Evolutionary conservation across 2,888 invertebrate genomes (phyloP).

Genomic region (Troides oblongomaculatus): DNA sequence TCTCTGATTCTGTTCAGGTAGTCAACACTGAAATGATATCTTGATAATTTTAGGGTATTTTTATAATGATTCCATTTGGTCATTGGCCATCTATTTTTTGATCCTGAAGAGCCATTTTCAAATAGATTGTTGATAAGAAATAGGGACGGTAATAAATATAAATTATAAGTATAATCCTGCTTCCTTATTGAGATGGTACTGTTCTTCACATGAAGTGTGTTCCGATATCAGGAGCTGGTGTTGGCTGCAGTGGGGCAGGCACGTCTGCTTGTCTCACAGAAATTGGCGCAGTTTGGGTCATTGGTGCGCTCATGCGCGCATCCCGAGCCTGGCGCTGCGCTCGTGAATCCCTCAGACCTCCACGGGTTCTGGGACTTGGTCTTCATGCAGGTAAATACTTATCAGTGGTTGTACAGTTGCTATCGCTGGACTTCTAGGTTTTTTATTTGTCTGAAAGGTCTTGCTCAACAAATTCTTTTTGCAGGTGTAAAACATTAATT

Average conservation of each 20-base stretch:
- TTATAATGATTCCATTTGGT: no score
- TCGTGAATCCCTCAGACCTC: constrained; percentile 84
- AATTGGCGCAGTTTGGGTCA: constrained; percentile 86
- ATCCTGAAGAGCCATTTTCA: no score
- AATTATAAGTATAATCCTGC: background rate
- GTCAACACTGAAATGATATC: background rate
- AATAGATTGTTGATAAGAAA: no score
- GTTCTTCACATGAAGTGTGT: background rate
- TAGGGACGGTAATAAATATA: no score
- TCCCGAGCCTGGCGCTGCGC: constrained; percentile 64
- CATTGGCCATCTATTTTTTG: no score
- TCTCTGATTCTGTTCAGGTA: constrained; percentile 77
- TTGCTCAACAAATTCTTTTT: no score
- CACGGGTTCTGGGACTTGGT: constrained; percentile 95
- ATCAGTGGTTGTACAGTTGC: no score
- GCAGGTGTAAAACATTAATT: no score
- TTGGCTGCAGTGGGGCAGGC: constrained; percentile 89
- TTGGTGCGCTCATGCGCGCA: constrained; percentile 73
- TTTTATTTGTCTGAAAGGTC: no score
- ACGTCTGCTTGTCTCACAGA: constrained; percentile 86
- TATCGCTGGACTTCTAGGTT: no score
- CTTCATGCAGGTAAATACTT: constrained; percentile 80
- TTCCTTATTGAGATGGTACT: background rate
- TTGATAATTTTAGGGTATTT: no score
- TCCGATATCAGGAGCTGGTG: constrained; percentile 70